A percentile compares a stretch with the other conserved stretches of the same genome.
Conservation (phyloP, 2,113 vertebrate genomes). For the Centrocercus urophasianus region DNA sequence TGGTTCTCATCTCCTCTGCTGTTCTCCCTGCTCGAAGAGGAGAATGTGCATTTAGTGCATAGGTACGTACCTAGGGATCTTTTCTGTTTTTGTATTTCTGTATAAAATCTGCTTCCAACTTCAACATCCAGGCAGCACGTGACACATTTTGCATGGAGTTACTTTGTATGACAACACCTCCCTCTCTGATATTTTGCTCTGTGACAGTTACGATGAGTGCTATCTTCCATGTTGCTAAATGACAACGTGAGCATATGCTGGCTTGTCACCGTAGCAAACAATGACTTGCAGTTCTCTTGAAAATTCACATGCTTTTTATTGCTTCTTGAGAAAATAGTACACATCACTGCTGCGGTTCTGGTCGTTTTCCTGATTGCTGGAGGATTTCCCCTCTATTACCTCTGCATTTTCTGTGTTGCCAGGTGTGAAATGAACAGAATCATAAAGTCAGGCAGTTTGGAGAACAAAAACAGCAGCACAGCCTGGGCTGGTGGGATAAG, state of each 20-base stretch:
- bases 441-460: conserved; percentile 44
- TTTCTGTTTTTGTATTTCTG: not conserved
- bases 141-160: not conserved
- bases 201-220: not conserved
- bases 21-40: not conserved
- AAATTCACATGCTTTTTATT: conserved; percentile 46
- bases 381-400: conserved; percentile 60
- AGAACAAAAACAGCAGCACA: conserved; percentile 22
- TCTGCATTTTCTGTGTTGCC: conserved; percentile 64
- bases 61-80: not conserved
- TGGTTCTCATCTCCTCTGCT: not conserved
- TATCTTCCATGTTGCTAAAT: conserved; percentile 31
- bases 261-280: conserved; percentile 35
- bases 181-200: not conserved
- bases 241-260: conserved; percentile 4
- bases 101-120: not conserved
- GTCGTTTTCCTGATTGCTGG: conserved; percentile 54
- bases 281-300: conserved; percentile 48
- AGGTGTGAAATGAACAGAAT: conserved; percentile 72
- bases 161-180: not conserved
- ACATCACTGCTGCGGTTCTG: not conserved
- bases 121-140: not conserved
- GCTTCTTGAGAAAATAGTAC: conserved; percentile 49
- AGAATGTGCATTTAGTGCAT: not conserved
- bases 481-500: conserved; percentile 2